A percentile compares a stretch with the other conserved stretches of the same genome.
These are phyloP conservation scores for Holacanthus passer DNA, from an alignment of 2,113 vertebrate genomes.

Conservation along the genomic window DNA sequence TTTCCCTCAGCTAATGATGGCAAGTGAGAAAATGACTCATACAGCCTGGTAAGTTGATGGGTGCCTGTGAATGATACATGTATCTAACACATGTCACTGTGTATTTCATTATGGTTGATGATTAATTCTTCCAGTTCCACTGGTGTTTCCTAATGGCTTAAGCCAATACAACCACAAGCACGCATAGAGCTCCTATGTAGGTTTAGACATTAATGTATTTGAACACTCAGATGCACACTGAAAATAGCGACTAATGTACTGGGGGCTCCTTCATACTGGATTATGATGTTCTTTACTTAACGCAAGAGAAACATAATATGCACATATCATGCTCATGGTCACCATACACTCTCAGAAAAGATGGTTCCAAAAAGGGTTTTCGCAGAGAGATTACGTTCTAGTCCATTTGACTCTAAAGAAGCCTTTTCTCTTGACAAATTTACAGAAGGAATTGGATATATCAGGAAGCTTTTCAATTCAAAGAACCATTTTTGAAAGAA, in stretches of 20 bases:
- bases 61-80: constrained; percentile 3
- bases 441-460: too few relatives aligned
- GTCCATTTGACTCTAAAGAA: too few relatives aligned
- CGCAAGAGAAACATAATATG: constrained; percentile 36
- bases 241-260: not conserved
- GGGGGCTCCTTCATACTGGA: not conserved
- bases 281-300: constrained; percentile 16
- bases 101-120: not conserved
- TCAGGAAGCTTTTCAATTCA: too few relatives aligned
- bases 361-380: too few relatives aligned
- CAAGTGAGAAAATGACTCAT: constrained; percentile 4
- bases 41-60: constrained; percentile 5
- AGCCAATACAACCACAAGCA: constrained; percentile 1
- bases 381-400: too few relatives aligned
- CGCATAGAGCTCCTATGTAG: not conserved
- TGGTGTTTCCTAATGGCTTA: constrained; percentile 2
- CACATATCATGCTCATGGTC: constrained; percentile 18
- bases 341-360: too few relatives aligned
- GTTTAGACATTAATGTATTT: constrained; percentile 4
- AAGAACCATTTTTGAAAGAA: too few relatives aligned
- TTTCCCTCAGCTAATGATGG: not conserved
- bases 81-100: not conserved
- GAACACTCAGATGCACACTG: not conserved
- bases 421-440: too few relatives aligned
- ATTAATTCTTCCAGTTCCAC: constrained; percentile 5